Conservation (phyloP, 2,113 vertebrate species). For the Onychostruthus taczanowskii region DNA sequence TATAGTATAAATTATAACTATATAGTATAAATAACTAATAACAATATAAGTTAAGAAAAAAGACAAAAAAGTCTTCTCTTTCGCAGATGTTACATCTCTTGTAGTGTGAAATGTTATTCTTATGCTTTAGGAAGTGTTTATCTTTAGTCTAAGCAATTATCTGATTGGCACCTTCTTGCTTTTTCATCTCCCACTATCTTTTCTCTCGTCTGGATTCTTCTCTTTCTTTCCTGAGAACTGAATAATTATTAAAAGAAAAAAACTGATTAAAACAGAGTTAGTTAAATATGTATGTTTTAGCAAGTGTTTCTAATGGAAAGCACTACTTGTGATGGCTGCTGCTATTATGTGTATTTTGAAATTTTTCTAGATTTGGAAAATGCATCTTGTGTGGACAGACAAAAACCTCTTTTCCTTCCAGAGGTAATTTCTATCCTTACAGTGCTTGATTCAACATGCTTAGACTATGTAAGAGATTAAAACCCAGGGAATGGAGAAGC, state of each 20-base stretch:
- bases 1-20: no score
- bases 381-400: neutral
- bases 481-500: neutral
- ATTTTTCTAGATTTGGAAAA: neutral
- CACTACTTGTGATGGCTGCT: neutral
- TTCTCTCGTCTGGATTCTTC: neutral
- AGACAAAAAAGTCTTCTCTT: neutral
- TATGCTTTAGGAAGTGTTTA: neutral
- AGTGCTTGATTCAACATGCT: conserved; percentile 53
- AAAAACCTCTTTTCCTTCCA: conserved; percentile 18
- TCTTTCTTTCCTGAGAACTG: neutral
- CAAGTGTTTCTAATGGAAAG: conserved; percentile 25
- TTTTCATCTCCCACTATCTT: neutral
- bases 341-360: conserved; percentile 6
- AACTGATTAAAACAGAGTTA: neutral
- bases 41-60: neutral
- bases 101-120: neutral
- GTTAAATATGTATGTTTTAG: neutral
- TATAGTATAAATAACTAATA: neutral
- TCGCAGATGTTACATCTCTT: neutral
- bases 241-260: conserved; percentile 4
- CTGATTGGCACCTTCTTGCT: neutral
- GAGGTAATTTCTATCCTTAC: conserved; percentile 29
- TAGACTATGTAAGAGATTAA: neutral
- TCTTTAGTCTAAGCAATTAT: conserved; percentile 14